Evolutionary conservation across 2,113 vertebrate species (phyloP).

Genomic region (Dicaeum eximium): DNA sequence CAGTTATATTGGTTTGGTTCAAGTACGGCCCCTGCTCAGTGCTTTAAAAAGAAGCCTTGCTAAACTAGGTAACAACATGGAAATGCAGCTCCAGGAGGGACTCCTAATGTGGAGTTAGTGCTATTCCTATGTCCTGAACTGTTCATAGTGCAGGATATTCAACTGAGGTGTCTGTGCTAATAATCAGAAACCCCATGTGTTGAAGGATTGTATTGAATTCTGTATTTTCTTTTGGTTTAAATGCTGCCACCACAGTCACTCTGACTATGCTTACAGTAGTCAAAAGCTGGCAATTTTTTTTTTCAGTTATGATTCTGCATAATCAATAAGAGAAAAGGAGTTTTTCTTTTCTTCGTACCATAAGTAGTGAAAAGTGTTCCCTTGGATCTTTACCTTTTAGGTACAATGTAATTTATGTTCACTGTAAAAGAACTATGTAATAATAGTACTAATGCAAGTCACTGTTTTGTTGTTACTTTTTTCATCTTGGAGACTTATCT

Average conservation of each 20-base stretch:
- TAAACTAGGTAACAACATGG: background rate
- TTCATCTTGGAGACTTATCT: background rate
- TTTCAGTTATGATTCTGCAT: background rate
- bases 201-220: background rate
- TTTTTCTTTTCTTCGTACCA: background rate
- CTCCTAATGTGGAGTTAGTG: background rate
- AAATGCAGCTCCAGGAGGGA: background rate
- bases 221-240: background rate
- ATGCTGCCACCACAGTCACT: background rate
- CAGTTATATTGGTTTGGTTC: background rate
- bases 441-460: background rate
- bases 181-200: fast-evolving
- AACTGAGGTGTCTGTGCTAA: background rate
- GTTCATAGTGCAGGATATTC: background rate
- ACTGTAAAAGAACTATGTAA: background rate
- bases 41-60: background rate
- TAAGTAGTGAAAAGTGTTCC: background rate
- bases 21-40: background rate
- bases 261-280: background rate
- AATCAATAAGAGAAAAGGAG: background rate
- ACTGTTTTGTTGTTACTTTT: background rate
- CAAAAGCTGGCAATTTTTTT: background rate
- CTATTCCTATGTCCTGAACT: background rate
- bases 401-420: background rate
- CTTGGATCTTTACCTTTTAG: background rate